Conservation (phyloP, 2,113 vertebrate species). For the Oreochromis aureus region DNA sequence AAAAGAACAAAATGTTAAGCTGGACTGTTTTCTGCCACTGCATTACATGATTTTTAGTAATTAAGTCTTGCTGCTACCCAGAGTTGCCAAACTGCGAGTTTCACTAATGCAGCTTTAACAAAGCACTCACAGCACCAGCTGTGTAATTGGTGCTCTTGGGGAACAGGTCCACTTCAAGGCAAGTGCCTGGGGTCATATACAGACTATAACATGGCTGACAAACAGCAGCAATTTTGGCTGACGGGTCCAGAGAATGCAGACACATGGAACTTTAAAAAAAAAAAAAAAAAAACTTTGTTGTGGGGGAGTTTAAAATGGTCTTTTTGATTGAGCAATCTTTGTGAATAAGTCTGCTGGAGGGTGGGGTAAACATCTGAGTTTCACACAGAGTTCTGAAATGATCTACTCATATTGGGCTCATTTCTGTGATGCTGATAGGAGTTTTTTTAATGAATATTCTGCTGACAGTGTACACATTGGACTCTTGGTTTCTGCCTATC, state of each 20-base stretch:
- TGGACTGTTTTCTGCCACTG: not conserved
- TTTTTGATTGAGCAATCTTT: not conserved
- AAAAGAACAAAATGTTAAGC: not conserved
- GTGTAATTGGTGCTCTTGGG: slow-evolving; percentile 37
- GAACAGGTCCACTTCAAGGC: slow-evolving; percentile 29
- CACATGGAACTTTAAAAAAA: not conserved
- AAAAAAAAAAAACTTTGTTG: not conserved
- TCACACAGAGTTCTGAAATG: not conserved
- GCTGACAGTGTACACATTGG: not conserved
- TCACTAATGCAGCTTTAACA: slow-evolving; percentile 29
- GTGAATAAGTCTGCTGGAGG: not conserved
- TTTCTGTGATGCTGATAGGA: not conserved
- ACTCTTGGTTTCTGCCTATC: not conserved
- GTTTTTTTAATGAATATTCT: not conserved
- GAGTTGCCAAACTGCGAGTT: slow-evolving; percentile 10
- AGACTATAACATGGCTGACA: not conserved
- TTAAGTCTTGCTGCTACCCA: slow-evolving; percentile 16
- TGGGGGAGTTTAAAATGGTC: not conserved
- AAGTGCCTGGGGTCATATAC: slow-evolving; percentile 1
- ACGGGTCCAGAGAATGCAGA: not conserved
- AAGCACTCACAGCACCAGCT: slow-evolving; percentile 1
- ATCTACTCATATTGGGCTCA: not conserved
- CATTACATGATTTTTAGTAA: slow-evolving; percentile 8
- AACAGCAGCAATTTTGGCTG: not conserved
- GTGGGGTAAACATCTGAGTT: not conserved